Evolutionary conservation across 2,888 invertebrate species (phyloP).

Genomic region (Callimorpha dominula): DNA sequence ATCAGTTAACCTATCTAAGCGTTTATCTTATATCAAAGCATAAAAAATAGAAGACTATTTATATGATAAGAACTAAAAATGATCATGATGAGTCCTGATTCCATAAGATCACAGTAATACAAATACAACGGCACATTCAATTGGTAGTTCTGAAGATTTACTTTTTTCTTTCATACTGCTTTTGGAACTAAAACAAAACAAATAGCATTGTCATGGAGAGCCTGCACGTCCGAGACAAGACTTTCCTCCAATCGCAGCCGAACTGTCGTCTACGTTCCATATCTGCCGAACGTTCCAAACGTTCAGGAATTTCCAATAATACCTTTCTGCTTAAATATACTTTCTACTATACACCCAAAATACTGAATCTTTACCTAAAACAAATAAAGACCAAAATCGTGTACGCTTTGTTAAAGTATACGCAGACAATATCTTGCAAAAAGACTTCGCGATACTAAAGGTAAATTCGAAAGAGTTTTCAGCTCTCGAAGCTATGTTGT

Average conservation of each 20-base stretch:
- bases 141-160: conserved; percentile 3
- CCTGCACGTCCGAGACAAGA: conserved; percentile 69
- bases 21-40: background rate
- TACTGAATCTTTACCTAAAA: conserved; percentile 30
- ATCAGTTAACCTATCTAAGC: background rate
- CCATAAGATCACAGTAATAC: no score
- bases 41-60: background rate
- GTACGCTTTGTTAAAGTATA: conserved; percentile 15
- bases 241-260: conserved; percentile 75
- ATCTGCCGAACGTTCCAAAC: conserved; percentile 73
- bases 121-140: background rate
- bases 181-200: conserved; percentile 54
- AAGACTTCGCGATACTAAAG: conserved; percentile 73
- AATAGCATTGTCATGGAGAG: conserved; percentile 62
- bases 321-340: conserved; percentile 56
- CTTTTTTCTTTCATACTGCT: conserved; percentile 31
- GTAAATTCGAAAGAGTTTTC: conserved; percentile 80
- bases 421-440: conserved; percentile 56
- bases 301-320: conserved; percentile 85
- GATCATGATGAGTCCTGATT: no score
- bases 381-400: conserved; percentile 50
- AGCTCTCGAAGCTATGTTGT: conserved; percentile 68
- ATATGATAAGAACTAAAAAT: background rate
- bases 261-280: conserved; percentile 77
- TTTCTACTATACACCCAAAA: conserved; percentile 23